Evolutionary conservation across 2,797 vertebrate genomes (phyloP).

Genomic region (Coracias cyanogaster): DNA sequence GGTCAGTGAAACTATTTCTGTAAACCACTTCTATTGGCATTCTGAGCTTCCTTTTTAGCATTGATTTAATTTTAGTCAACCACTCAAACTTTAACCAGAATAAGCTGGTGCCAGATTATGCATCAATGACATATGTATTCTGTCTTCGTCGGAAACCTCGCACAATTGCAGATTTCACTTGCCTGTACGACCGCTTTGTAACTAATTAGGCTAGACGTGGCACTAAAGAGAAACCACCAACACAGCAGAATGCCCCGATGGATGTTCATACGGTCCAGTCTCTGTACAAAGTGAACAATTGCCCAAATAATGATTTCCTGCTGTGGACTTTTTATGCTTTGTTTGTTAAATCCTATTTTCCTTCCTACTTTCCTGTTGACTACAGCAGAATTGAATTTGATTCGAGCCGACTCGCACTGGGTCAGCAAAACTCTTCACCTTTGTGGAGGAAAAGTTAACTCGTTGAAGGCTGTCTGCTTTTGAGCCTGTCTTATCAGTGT

Average conservation of each 20-base stretch:
- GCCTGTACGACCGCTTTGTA: conserved; percentile 55
- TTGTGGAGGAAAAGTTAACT: conserved; percentile 63
- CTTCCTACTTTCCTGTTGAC: conserved; percentile 85
- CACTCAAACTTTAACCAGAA: conserved; percentile 36
- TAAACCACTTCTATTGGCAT: conserved; percentile 70
- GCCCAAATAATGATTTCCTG: conserved; percentile 82
- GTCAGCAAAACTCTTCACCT: conserved; percentile 78
- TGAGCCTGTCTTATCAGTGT: neutral
- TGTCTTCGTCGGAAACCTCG: conserved; percentile 32
- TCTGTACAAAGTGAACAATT: conserved; percentile 80
- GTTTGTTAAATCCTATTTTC: conserved; percentile 85
- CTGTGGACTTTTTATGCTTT: conserved; percentile 75
- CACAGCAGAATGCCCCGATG: conserved; percentile 58
- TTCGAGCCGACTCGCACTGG: conserved; percentile 58
- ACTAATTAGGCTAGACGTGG: conserved; percentile 75
- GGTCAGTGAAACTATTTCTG: conserved; percentile 71
- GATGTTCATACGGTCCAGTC: conserved; percentile 78
- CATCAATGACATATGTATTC: conserved; percentile 62
- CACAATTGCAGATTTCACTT: conserved; percentile 59
- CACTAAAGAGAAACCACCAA: conserved; percentile 65
- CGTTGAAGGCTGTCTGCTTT: conserved; percentile 8
- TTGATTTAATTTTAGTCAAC: conserved; percentile 58
- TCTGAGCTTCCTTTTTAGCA: conserved; percentile 57
- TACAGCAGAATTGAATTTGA: conserved; percentile 77
- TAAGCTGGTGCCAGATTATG: conserved; percentile 55